Evolutionary conservation across 2,888 invertebrate species (phyloP).

Genomic region (Electrophaes corylata): DNA sequence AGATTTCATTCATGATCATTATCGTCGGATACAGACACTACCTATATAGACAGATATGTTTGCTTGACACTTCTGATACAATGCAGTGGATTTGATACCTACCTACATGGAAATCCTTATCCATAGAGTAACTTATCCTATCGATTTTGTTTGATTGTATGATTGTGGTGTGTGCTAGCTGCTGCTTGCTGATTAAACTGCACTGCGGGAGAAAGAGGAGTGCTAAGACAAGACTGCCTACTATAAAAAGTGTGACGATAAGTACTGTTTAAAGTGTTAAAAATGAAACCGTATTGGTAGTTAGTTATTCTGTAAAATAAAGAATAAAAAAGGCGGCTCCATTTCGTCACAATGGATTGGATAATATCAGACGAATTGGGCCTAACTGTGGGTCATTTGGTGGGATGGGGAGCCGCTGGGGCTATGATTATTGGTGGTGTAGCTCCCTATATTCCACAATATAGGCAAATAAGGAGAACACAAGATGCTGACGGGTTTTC

Average conservation of each 20-base stretch:
- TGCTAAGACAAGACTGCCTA: not conserved
- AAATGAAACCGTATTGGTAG: not conserved
- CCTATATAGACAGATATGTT: too few species aligned
- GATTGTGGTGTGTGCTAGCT: not conserved
- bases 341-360: conserved; percentile 86
- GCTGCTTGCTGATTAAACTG: not conserved
- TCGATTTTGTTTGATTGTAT: not conserved
- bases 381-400: conserved; percentile 89
- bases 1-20: too few species aligned
- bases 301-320: not conserved
- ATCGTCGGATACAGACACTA: too few species aligned
- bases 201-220: not conserved
- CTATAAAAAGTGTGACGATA: not conserved
- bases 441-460: conserved; percentile 98
- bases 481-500: conserved; percentile 99
- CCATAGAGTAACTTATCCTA: not conserved
- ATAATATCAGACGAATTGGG: conserved; percentile 90
- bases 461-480: conserved; percentile 94
- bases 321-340: conserved; percentile 1
- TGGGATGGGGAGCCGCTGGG: conserved; percentile 91
- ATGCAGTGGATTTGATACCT: too few species aligned
- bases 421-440: conserved; percentile 98
- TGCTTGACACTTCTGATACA: too few species aligned
- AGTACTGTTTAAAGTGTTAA: not conserved
- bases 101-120: too few species aligned